Conservation (phyloP, 2,113 vertebrate genomes). For the Laticauda laticaudata region DNA sequence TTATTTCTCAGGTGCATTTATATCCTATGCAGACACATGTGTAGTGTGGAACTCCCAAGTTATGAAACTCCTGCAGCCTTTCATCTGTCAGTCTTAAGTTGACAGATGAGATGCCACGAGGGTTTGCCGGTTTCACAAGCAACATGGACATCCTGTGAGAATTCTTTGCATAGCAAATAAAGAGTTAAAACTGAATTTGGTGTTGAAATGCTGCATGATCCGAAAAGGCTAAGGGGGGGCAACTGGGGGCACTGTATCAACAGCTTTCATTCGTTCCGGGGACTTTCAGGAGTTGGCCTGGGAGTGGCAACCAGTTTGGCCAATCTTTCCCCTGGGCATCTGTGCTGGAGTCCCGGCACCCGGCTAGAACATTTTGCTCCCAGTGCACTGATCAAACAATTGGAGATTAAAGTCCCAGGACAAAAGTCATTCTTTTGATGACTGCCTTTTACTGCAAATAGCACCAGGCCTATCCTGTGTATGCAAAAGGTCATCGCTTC, state of each 20-base stretch:
- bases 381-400: slow-evolving; percentile 5
- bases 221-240: neutral
- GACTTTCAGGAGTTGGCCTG: neutral
- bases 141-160: neutral
- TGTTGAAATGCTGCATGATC: neutral
- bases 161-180: neutral
- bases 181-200: neutral
- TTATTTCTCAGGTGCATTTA: neutral
- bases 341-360: neutral
- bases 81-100: neutral
- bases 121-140: neutral
- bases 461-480: neutral
- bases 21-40: neutral
- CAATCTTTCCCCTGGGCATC: neutral
- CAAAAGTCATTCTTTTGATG: slow-evolving; percentile 30
- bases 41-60: neutral
- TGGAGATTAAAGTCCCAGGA: neutral
- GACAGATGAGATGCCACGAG: neutral
- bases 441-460: slow-evolving; percentile 31
- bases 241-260: neutral
- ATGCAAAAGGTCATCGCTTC: neutral
- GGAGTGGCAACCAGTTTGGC: neutral
- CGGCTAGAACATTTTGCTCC: slow-evolving; percentile 12
- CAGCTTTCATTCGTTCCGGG: neutral
- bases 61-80: neutral